These are phyloP conservation scores for Ormyrus pomaceus DNA, from an alignment of 2,888 invertebrate species.

Conservation along the genomic window DNA sequence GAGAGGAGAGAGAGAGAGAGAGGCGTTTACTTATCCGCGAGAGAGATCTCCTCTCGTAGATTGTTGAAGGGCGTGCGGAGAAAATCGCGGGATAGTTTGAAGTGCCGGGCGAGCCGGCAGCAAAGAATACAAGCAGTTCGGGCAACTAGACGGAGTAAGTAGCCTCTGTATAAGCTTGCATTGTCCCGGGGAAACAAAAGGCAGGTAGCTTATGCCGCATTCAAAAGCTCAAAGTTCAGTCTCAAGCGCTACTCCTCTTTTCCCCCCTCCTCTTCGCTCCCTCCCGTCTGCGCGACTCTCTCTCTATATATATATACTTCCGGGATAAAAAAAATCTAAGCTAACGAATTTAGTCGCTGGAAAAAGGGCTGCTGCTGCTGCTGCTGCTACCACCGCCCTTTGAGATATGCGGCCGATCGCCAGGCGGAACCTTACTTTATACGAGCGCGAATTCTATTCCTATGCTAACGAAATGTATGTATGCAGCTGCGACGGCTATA, in stretches of 20 bases:
- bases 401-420: not conserved
- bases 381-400: no score
- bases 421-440: constrained; percentile 52
- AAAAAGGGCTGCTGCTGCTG: no score
- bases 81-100: constrained; percentile 61
- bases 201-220: constrained; percentile 66
- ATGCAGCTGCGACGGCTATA: constrained; percentile 60
- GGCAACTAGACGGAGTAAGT: constrained; percentile 47
- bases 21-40: constrained; percentile 34
- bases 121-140: constrained; percentile 32
- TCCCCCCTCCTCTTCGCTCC: not conserved
- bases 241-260: constrained; percentile 24
- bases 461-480: constrained; percentile 63
- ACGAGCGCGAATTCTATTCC: constrained; percentile 57
- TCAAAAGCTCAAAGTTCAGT: constrained; percentile 70
- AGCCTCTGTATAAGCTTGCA: constrained; percentile 66
- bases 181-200: constrained; percentile 70
- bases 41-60: constrained; percentile 19
- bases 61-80: constrained; percentile 39
- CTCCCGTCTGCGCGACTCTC: not conserved
- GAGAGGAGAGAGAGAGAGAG: no score
- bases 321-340: not conserved
- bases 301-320: not conserved
- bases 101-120: constrained; percentile 10
- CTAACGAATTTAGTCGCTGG: not conserved